A percentile compares a stretch with the other conserved stretches of the same genome.
phyloP scores from a whole-genome alignment of 2,113 vertebrate species.

The Hippoglossus stenolepis region DNA sequence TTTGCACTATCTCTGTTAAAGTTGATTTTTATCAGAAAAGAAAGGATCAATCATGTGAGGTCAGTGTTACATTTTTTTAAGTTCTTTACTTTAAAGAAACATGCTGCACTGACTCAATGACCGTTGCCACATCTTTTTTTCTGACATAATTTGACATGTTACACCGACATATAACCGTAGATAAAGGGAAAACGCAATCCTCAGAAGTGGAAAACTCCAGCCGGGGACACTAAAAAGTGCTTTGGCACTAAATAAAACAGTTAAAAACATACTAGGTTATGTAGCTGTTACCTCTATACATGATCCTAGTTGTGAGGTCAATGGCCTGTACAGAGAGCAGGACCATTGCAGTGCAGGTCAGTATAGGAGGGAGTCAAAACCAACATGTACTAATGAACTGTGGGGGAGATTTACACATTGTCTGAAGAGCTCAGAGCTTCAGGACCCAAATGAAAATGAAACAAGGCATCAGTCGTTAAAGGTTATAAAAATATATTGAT shows the following conservation, averaged over 20 bases:
- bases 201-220: not conserved
- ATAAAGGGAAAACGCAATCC: conserved; percentile 2
- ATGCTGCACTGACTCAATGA: not conserved
- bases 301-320: conserved; percentile 28
- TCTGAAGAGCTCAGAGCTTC: conserved; percentile 39
- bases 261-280: conserved; percentile 18
- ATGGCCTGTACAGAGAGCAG: conserved; percentile 14
- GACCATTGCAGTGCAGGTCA: conserved; percentile 51
- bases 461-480: conserved; percentile 62
- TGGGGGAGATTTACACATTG: conserved; percentile 25
- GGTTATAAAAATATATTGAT: conserved; percentile 79
- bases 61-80: not conserved
- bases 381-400: conserved; percentile 8
- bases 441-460: conserved; percentile 39
- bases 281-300: conserved; percentile 32
- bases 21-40: not conserved
- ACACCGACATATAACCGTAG: not conserved
- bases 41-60: not conserved
- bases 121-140: not conserved
- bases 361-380: conserved; percentile 31
- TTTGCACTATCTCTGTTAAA: not conserved
- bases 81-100: not conserved
- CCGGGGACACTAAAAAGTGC: conserved; percentile 26
- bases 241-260: conserved; percentile 52
- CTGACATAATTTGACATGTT: not conserved